Conservation (phyloP, 2,113 vertebrate genomes). For the Bubo bubo region DNA sequence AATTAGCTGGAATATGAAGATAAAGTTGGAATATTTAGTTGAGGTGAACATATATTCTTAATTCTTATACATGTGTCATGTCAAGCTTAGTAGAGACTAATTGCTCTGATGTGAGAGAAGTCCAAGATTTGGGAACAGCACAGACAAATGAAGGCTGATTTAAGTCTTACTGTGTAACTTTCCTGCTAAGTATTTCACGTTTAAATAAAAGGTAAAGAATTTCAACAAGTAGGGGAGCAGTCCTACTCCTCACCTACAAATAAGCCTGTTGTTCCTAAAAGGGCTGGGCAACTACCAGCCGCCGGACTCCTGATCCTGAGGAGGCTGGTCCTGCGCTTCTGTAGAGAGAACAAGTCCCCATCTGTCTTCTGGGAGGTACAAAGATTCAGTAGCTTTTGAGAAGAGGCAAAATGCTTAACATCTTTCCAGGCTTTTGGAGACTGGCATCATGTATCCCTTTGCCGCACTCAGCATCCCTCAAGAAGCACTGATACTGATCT, state of each 20-base stretch:
- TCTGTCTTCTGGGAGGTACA: neutral
- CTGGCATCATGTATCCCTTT: neutral
- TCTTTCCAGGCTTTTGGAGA: neutral
- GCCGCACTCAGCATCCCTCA: neutral
- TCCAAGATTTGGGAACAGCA: neutral
- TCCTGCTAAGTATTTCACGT: neutral
- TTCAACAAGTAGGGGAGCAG: neutral
- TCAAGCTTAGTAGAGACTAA: neutral
- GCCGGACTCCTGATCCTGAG: neutral
- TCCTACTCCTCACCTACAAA: neutral
- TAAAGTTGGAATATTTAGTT: neutral
- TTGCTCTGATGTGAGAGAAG: neutral
- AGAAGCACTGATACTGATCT: neutral
- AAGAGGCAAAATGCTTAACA: neutral
- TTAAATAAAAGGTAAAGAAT: neutral
- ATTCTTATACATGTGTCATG: neutral
- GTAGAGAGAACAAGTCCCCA: neutral
- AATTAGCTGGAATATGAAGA: neutral
- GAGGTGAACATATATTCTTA: neutral
- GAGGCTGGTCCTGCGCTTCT: neutral
- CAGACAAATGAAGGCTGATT: neutral
- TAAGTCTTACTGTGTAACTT: neutral
- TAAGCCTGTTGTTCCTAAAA: neutral
- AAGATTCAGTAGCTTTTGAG: neutral
- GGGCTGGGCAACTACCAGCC: neutral